Percentiles rank a stretch among this genome's conserved stretches.
phyloP scores from a whole-genome alignment of 2,888 invertebrate species.

The Acanthosepion esculentum region DNA sequence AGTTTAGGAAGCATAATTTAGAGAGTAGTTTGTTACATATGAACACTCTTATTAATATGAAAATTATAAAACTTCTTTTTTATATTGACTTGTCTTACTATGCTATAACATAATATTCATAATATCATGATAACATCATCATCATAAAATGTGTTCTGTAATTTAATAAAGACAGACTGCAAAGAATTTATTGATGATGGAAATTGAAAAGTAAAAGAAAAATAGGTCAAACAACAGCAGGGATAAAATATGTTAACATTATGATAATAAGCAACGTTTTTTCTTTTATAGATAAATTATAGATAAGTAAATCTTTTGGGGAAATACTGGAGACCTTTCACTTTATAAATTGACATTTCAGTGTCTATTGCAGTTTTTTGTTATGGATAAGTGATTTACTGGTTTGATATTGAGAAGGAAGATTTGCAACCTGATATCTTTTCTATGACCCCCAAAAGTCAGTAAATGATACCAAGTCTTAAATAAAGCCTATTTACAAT shows the following conservation, averaged over 20 bases:
- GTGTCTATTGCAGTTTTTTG: not conserved
- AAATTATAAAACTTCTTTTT: too few relatives aligned
- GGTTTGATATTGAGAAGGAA: not conserved
- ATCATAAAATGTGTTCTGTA: not conserved
- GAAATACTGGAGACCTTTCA: slow-evolving; percentile 8
- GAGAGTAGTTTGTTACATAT: too few relatives aligned
- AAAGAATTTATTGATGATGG: not conserved
- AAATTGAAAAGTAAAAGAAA: not conserved
- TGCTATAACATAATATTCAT: too few relatives aligned
- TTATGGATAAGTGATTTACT: not conserved
- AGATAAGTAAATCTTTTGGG: not conserved
- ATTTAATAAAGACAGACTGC: not conserved
- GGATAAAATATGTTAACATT: not conserved
- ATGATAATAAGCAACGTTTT: not conserved
- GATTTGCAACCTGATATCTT: not conserved
- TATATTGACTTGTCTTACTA: too few relatives aligned
- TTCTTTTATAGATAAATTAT: slow-evolving; percentile 33
- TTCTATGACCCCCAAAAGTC: not conserved
- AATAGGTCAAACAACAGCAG: not conserved
- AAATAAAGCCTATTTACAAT: not conserved
- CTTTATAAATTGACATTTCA: not conserved
- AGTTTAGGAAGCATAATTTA: too few relatives aligned
- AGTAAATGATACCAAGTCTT: not conserved
- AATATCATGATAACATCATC: too few relatives aligned
- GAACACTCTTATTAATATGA: too few relatives aligned